phyloP scores from a whole-genome alignment of 2,113 vertebrate genomes.

The Chrysemys picta region DNA sequence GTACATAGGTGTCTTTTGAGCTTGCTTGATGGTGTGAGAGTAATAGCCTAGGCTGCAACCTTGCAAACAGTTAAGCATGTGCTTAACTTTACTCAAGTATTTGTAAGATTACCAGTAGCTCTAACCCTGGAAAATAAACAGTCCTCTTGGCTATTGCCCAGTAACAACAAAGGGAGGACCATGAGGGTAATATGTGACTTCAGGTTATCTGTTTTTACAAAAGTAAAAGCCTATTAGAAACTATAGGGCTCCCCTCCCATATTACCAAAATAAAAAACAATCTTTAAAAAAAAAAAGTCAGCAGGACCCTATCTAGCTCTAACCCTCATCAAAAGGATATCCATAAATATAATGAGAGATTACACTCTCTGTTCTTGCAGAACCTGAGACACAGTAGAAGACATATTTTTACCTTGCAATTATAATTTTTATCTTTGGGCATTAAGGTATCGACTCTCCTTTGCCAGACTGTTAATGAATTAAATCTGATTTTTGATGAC shows the following conservation, averaged over 20 bases:
- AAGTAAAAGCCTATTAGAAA: not conserved
- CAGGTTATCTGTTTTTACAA: not conserved
- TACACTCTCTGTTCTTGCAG: rapidly evolving
- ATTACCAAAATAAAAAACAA: too few species aligned
- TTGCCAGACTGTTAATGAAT: not conserved
- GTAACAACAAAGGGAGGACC: not conserved
- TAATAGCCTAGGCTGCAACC: not conserved
- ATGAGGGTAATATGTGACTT: not conserved
- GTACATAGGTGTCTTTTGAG: not conserved
- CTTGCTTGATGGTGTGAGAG: not conserved
- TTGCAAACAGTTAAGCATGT: not conserved
- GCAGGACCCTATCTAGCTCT: not conserved
- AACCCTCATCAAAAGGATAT: not conserved
- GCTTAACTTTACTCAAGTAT: not conserved
- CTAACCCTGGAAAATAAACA: not conserved
- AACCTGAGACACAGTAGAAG: not conserved
- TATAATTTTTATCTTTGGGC: not conserved
- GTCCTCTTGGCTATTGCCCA: not conserved
- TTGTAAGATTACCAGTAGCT: not conserved
- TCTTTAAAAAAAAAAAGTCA: not conserved
- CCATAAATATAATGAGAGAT: rapidly evolving
- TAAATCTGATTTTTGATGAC: not conserved
- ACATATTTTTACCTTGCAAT: not conserved
- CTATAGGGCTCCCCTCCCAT: not conserved
- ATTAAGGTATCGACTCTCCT: not conserved